These are phyloP conservation scores for Drosophila azteca DNA, from an alignment of 1,140 invertebrate genomes.

Conservation along the genomic window DNA sequence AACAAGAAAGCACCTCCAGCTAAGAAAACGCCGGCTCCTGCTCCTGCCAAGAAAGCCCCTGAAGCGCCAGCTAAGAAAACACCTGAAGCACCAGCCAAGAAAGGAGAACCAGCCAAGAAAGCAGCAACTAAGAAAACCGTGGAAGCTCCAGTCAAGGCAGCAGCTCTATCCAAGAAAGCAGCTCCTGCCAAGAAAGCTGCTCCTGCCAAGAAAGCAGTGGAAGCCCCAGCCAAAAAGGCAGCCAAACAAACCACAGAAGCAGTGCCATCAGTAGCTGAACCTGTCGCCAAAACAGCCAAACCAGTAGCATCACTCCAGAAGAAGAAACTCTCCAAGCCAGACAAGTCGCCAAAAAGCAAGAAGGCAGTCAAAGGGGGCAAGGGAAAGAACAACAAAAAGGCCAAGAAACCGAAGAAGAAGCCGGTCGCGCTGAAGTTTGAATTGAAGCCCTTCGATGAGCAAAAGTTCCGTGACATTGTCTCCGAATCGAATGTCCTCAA, in stretches of 20 bases:
- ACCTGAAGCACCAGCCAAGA: background rate
- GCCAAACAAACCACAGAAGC: background rate
- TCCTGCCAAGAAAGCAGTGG: constrained; percentile 4
- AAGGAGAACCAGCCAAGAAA: constrained; percentile 5
- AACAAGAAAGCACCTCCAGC: background rate
- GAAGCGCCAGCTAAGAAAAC: background rate
- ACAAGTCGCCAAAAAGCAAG: constrained; percentile 37
- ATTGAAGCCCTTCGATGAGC: constrained; percentile 67
- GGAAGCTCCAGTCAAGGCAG: background rate
- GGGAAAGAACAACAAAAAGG: constrained; percentile 2
- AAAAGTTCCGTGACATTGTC: constrained; percentile 66
- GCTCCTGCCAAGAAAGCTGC: constrained; percentile 1
- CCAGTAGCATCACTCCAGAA: constrained; percentile 19
- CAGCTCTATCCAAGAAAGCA: background rate
- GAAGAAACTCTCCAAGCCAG: constrained; percentile 33
- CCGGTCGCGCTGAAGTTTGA: constrained; percentile 43
- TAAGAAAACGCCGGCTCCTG: background rate
- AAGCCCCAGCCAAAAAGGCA: constrained; percentile 14
- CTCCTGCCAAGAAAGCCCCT: background rate
- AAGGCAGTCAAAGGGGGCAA: constrained; percentile 7
- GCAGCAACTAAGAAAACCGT: constrained; percentile 15
- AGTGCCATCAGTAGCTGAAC: background rate
- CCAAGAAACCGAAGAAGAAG: constrained; percentile 16
- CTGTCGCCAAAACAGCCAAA: background rate
- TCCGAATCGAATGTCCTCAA: constrained; percentile 59